phyloP scores from a whole-genome alignment of 2,888 invertebrate species.

The Germaria angustata region DNA sequence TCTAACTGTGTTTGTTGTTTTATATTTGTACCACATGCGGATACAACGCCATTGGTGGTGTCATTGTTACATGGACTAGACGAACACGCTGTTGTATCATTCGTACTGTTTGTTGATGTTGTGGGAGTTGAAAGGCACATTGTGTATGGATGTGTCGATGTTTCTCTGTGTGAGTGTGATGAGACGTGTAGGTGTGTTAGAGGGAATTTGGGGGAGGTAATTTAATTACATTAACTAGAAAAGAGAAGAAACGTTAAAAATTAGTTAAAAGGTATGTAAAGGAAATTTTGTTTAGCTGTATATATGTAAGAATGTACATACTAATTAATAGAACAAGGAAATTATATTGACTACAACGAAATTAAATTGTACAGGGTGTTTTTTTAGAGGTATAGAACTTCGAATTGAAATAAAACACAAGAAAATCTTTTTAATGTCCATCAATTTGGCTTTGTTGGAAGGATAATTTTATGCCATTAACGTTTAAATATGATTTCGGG shows the following conservation, averaged over 20 bases:
- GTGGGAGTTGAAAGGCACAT: constrained; percentile 76
- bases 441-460: too few relatives aligned
- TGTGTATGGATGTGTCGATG: not conserved
- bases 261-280: not conserved
- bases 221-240: constrained; percentile 21
- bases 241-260: not conserved
- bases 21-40: constrained; percentile 44
- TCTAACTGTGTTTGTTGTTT: constrained; percentile 52
- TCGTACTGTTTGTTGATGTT: constrained; percentile 49
- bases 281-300: not conserved
- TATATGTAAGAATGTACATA: not conserved
- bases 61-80: constrained; percentile 43
- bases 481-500: too few relatives aligned
- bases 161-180: not conserved
- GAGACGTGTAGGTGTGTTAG: not conserved
- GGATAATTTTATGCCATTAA: too few relatives aligned
- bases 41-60: constrained; percentile 7
- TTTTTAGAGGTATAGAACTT: too few relatives aligned
- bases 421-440: too few relatives aligned
- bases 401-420: too few relatives aligned
- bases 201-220: not conserved
- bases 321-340: not conserved
- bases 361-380: not conserved
- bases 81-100: constrained; percentile 42
- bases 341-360: not conserved